phyloP scores from a whole-genome alignment of 2,888 invertebrate species.

The Toxonevra muliebris region DNA sequence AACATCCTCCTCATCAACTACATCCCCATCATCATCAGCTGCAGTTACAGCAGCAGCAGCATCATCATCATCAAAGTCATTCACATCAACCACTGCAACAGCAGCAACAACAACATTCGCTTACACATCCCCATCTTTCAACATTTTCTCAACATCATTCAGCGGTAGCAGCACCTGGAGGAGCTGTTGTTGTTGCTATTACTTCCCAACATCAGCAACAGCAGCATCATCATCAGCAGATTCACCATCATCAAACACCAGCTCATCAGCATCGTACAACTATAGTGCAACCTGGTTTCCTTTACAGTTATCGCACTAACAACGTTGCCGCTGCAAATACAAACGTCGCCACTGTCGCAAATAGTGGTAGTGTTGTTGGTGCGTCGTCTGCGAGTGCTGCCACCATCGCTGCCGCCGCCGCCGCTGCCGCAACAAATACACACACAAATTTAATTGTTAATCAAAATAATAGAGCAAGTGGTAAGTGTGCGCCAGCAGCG shows the following conservation, averaged over 20 bases:
- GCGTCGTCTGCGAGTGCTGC: conserved; percentile 36
- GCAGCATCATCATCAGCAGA: conserved; percentile 63
- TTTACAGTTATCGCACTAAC: conserved; percentile 55
- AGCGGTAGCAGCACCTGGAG: conserved; percentile 41
- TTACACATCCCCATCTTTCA: conserved; percentile 19
- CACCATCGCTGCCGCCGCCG: conserved; percentile 31
- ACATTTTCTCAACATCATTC: conserved; percentile 35
- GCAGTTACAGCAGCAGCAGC: conserved; percentile 40
- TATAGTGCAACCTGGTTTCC: conserved; percentile 56
- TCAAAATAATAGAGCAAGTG: conserved; percentile 43
- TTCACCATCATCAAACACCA: conserved; percentile 42
- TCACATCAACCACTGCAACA: conserved; percentile 28
- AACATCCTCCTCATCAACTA: conserved; percentile 28
- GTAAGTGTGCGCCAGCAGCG: conserved; percentile 42
- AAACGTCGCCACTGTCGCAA: conserved; percentile 28
- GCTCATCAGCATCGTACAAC: conserved; percentile 46
- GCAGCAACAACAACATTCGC: conserved; percentile 32
- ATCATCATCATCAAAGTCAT: conserved; percentile 30
- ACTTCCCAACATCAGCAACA: conserved; percentile 59
- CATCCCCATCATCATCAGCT: conserved; percentile 36
- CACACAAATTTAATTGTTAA: conserved; percentile 40
- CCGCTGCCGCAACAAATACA: conserved; percentile 40
- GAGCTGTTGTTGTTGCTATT: conserved; percentile 43
- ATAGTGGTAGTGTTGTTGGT: conserved; percentile 19
- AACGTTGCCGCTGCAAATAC: conserved; percentile 37